A percentile compares a stretch with the other conserved stretches of the same genome.
Conservation (phyloP, 2,888 invertebrate genomes). For the Cecidostiba fungosa region DNA sequence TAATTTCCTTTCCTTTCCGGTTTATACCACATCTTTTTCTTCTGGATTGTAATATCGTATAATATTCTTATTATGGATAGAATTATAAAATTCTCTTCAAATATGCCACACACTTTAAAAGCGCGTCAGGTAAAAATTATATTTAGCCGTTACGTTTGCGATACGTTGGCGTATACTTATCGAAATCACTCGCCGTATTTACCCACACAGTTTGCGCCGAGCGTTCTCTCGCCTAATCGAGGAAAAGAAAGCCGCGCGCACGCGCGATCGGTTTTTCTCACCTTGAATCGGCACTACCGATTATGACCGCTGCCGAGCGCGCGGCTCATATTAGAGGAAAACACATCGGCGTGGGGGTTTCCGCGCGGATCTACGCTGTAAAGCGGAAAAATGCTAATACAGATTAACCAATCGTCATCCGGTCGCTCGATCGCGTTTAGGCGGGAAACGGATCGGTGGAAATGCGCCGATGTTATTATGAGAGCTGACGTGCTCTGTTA, state of each 20-base stretch:
- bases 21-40: background rate
- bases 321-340: background rate
- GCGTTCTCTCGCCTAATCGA: background rate
- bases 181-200: too few relatives aligned
- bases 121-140: slow-evolving; percentile 21
- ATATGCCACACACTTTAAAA: too few relatives aligned
- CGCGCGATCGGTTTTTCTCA: slow-evolving; percentile 41
- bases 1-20: background rate
- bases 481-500: slow-evolving; percentile 18
- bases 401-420: slow-evolving; percentile 45
- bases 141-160: slow-evolving; percentile 39
- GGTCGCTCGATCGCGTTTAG: slow-evolving; percentile 35
- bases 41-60: too few relatives aligned
- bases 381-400: slow-evolving; percentile 21
- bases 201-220: background rate
- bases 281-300: slow-evolving; percentile 27
- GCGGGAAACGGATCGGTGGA: slow-evolving; percentile 25
- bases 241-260: slow-evolving; percentile 39
- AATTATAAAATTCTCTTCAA: too few relatives aligned
- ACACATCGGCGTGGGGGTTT: slow-evolving; percentile 13
- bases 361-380: background rate
- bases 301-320: slow-evolving; percentile 30
- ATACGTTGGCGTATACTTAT: slow-evolving; percentile 5
- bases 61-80: too few relatives aligned
- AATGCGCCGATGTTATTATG: slow-evolving; percentile 21